Evolutionary conservation across 2,888 invertebrate species (phyloP), one percentile per base, ranked within the genome.

Genomic region (Drosophila infuscata): DNA sequence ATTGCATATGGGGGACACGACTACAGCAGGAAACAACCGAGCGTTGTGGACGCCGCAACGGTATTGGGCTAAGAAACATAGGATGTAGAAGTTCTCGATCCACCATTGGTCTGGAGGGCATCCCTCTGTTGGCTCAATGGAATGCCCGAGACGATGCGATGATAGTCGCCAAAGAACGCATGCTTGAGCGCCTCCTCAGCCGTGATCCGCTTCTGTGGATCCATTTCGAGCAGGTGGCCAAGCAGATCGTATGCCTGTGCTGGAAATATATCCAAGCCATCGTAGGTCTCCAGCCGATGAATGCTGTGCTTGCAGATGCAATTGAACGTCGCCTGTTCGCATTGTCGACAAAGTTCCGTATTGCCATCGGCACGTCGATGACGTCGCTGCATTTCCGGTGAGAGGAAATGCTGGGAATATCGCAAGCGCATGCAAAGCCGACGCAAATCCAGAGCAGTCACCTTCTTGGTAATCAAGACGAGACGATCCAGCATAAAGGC

Each of bases 111-210:
- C 3, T 70, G 64, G 6, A 70, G 41, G 4, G 88, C 61, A 0
- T 83, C 89, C 17, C 56, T 58, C 20, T 38, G 58, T 2, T 17
- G 62, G 11, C 49, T 62, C 11, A 88, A 9, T 0, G 85, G 74
- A 3, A 78, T 12, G 15, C 76, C 83, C 4, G 75, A 20, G 3
- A 56, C 35, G 17, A 82, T 38, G 25, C 89, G 74, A 59, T 89
- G 87, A 7, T 82, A 76, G 1, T 89, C 92, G 29, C 70, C 77
- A 63, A 97, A 94, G 93, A 97, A 98, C 49, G 96, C 95, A 94
- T 98, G 97, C 57, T 93, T 92, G 30, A 98, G 94, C 38, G 98
- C 97, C 66, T 95, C 94, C 30, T 94, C 94, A 41, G 98, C 98
- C 6, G 96, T 94, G 76, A 96, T 95, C 82, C 98, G 95, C 38